Percentiles rank a stretch among this genome's conserved stretches.
Evolutionary conservation across 2,888 invertebrate species (phyloP).

Genomic region (Idaea straminata): DNA sequence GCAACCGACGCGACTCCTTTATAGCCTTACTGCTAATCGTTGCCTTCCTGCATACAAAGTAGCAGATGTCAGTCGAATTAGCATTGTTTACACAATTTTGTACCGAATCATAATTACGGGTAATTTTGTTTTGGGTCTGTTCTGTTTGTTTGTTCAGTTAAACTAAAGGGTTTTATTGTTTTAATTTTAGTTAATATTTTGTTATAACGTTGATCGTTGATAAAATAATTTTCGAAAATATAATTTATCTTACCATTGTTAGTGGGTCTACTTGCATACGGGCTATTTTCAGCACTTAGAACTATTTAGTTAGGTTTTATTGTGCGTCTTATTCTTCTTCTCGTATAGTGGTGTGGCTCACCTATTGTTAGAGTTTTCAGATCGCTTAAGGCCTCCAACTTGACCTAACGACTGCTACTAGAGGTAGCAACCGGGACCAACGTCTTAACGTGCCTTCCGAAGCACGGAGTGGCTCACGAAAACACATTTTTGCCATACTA

Average conservation of each 20-base stretch:
- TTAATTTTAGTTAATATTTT: background rate
- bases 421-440: too few species aligned
- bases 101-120: slow-evolving; percentile 57
- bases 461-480: too few species aligned
- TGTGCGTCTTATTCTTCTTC: too few species aligned
- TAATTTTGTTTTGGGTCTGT: slow-evolving; percentile 4
- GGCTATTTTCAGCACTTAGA: too few species aligned
- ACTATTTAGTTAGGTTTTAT: too few species aligned
- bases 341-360: too few species aligned
- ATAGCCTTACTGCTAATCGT: slow-evolving; percentile 32
- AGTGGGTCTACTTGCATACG: too few species aligned
- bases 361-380: too few species aligned
- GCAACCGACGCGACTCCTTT: slow-evolving; percentile 58
- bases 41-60: slow-evolving; percentile 60
- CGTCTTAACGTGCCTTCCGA: too few species aligned
- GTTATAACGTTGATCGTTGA: background rate
- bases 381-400: too few species aligned
- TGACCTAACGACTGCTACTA: too few species aligned
- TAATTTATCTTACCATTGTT: background rate
- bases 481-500: too few species aligned
- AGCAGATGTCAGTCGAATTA: slow-evolving; percentile 64
- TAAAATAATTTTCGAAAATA: background rate
- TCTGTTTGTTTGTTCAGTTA: background rate
- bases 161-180: background rate
- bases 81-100: slow-evolving; percentile 57